Percentiles rank a stretch among this genome's conserved stretches.
These are phyloP conservation scores for Limenitis camilla DNA, from an alignment of 2,888 invertebrate species.

Conservation along the genomic window DNA sequence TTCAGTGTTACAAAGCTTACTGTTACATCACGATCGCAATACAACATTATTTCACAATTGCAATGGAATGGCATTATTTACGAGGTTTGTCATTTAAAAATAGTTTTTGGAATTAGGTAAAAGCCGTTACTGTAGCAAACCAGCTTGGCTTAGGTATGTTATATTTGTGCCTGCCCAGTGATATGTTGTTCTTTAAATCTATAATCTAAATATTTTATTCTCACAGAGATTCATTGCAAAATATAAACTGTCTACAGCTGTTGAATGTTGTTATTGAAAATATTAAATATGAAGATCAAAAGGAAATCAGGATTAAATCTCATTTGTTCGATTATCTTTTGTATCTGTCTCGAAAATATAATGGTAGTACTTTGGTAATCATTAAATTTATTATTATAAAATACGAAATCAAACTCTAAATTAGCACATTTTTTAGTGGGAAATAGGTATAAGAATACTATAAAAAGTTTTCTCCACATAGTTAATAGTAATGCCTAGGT, in stretches of 20 bases:
- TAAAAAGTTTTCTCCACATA: too few relatives aligned
- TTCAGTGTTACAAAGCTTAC: slow-evolving; percentile 46
- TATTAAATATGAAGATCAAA: slow-evolving; percentile 19
- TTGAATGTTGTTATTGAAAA: slow-evolving; percentile 43
- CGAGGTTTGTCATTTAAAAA: slow-evolving; percentile 35
- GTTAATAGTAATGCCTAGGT: too few relatives aligned
- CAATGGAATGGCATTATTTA: slow-evolving; percentile 49
- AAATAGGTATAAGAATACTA: too few relatives aligned
- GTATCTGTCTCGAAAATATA: slow-evolving; percentile 36
- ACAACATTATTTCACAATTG: slow-evolving; percentile 42
- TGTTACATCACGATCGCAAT: slow-evolving; percentile 44
- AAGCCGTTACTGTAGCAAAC: too few relatives aligned
- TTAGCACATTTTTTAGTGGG: too few relatives aligned
- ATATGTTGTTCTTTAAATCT: neutral
- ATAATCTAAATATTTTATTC: neutral
- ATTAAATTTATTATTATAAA: neutral
- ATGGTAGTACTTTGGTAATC: slow-evolving; percentile 40
- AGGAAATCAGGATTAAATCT: slow-evolving; percentile 22
- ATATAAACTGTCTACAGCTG: slow-evolving; percentile 43
- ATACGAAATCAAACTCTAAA: neutral
- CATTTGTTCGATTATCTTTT: slow-evolving; percentile 33
- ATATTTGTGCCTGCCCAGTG: too few relatives aligned
- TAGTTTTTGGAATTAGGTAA: neutral
- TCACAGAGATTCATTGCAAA: slow-evolving; percentile 40
- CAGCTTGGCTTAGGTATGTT: too few relatives aligned